Percentiles rank a stretch among this genome's conserved stretches.
Conservation (phyloP, 2,113 vertebrate genomes). For the Chelonoidis abingdonii region DNA sequence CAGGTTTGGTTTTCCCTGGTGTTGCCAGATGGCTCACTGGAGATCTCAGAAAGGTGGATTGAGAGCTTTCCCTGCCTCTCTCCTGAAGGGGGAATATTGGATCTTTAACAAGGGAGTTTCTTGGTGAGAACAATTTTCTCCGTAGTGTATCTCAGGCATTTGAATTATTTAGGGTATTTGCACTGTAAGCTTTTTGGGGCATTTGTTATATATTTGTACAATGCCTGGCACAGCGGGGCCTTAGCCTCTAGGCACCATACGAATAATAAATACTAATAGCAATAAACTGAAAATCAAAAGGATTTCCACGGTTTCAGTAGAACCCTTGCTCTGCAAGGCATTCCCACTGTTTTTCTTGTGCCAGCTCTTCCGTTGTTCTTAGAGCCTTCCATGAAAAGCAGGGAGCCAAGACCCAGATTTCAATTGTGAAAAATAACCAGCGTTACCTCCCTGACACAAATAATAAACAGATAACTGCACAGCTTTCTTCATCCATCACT, state of each 20-base stretch:
- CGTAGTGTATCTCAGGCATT: rapidly evolving
- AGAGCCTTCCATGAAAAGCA: neutral
- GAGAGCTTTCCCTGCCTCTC: neutral
- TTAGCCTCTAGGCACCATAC: neutral
- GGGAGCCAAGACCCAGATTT: neutral
- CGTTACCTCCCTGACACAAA: neutral
- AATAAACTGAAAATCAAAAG: neutral
- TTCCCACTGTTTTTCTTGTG: neutral
- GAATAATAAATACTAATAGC: neutral
- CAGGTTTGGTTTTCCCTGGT: neutral
- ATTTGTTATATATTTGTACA: neutral
- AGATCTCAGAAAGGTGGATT: neutral
- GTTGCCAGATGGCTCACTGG: neutral
- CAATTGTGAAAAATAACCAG: neutral
- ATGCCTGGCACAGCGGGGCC: neutral
- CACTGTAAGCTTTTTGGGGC: neutral
- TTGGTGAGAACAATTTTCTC: neutral
- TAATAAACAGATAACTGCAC: neutral
- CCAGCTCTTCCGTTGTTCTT: neutral
- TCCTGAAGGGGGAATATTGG: neutral
- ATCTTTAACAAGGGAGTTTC: neutral
- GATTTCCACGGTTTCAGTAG: neutral
- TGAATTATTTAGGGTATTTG: neutral
- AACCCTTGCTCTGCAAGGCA: rapidly evolving
- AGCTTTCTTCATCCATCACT: neutral